Evolutionary conservation across 2,113 vertebrate species (phyloP), one percentile per base, ranked within the genome.

Genomic region (Dasyprocta punctata): DNA sequence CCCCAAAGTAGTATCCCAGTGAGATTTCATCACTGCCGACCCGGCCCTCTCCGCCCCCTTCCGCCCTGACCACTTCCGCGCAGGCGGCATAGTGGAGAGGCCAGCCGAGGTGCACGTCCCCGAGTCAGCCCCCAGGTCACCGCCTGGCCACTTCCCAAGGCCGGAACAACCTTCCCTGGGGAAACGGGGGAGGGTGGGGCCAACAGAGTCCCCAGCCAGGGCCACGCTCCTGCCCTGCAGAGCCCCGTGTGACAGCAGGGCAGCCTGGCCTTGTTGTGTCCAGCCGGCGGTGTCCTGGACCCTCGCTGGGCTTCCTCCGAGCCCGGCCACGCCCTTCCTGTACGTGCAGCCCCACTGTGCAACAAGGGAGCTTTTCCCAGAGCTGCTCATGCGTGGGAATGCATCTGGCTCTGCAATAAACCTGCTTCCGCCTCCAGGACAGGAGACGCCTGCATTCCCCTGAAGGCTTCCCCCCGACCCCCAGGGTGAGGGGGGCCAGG

Each of bases 311-410:
- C 41, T 49, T n/a, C 41, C 36, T 56, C 36, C 0, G 26, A 84
- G 30, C 12, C 11, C 2, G 22, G 30, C 9, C 30, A 5, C 2
- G 4, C 5, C 4, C 5, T n/a, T 44, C 60, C 49, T 22, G 13
- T 75, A 38, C 13, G 26, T 17, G 67, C 5, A 73, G 0, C 5
- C 11, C 7, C 0, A 0, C 10, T 1, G 3, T n/a, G 56, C 11
- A 12, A 54, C 5, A 22, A 33, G 26, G 8, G 38, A 41, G 13
- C 86, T 69, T 90, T 38, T 87, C 24, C 7, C 17, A 86, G 61
- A 67, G 90, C 26, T 56, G 28, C 36, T 89, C 60, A 30, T 19
- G 38, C 73, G 41, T 84, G 36, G 28, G 41, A 67, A 67, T 22
- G 13, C 58, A 73, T 44, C 36, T n/a, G 44, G 78, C 54, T 73